Base-by-base conservation (phyloP, 2,797 vertebrate genomes). In the Aythya fuligula region DNA sequence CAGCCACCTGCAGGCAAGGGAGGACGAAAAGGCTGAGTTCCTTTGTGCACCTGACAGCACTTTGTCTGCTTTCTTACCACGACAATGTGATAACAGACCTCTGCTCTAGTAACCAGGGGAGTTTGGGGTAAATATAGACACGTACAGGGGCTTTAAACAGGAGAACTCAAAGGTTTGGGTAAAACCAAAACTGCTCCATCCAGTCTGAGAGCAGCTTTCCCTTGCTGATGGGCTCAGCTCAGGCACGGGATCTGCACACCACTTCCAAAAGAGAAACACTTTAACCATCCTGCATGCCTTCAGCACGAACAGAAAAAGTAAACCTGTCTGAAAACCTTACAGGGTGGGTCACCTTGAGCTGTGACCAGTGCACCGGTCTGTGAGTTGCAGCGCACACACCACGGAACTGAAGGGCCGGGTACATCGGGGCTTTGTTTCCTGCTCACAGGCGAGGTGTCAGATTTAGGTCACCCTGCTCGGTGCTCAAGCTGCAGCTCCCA, bases 391-490 rank as follows among this genome's bases (percentile, higher is more conserved):
- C 2, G 34, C 13, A 18, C 19, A 15, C 53, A 30, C 60, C 56
- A 58, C 76, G 32, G 43, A 94, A 92, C 88, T 9, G 71, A 82
- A 80, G 75, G 89, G 57, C 67, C 36, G 24, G 27, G 28, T 13
- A 1, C 43, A 16, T 32, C 88, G 82, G 75, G 77, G 92, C 78
- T 94, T 93, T 78, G 91, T 64, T 66, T 51, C 34, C 85, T 67
- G 71, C 13, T 10, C 88, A 64, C 4, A 65, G 72, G 88, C 21
- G 25, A 95, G 84, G 90, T 95, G 93, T 92, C 93, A 93, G 93
- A 93, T 96, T 94, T 93, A 95, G 92, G 94, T 95, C 93, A 97
- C 32, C 43, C 77, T 3, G 67, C 84, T 77, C 88, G 2, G 1
- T 5, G 58, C 54, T 75, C 69, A 47, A 89, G 45, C 87, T 8